These are phyloP conservation scores for Anthopleura sola DNA, from an alignment of 64 coral and sea anemone genomes.

Conservation along the genomic window DNA sequence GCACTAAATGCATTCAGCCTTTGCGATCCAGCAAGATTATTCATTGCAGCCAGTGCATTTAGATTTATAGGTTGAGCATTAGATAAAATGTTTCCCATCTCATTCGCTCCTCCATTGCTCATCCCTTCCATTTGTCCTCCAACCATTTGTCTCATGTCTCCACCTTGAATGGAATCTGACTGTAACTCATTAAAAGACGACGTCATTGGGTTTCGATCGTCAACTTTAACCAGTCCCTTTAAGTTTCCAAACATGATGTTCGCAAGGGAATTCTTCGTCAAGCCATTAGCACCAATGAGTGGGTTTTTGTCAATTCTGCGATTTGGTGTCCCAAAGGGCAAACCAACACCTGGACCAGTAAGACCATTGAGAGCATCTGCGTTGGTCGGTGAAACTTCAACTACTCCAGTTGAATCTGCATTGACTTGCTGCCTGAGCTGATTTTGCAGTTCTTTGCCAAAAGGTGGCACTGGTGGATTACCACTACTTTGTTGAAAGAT, in stretches of 20 bases:
- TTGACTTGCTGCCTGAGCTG: slow-evolving; percentile 12
- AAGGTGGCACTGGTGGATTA: background rate
- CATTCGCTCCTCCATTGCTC: background rate
- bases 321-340: slow-evolving; percentile 5
- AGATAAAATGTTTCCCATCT: background rate
- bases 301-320: slow-evolving; percentile 40
- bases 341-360: slow-evolving; percentile 12
- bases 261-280: slow-evolving; percentile 39
- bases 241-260: slow-evolving; percentile 66
- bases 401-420: background rate
- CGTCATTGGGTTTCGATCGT: background rate
- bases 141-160: slow-evolving; percentile 20
- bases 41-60: background rate
- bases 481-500: background rate
- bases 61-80: slow-evolving; percentile 10
- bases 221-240: slow-evolving; percentile 18
- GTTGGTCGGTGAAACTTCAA: slow-evolving; percentile 2
- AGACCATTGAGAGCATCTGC: slow-evolving; percentile 14
- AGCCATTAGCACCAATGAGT: slow-evolving; percentile 51
- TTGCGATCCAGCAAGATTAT: slow-evolving; percentile 10
- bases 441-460: background rate
- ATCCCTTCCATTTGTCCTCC: slow-evolving; percentile 9
- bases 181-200: background rate
- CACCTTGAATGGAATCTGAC: background rate
- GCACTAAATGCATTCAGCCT: background rate